Percentiles rank a stretch among this genome's conserved stretches.
These are phyloP conservation scores for Nettapus auritus DNA, from an alignment of 2,113 vertebrate species.

Conservation along the genomic window DNA sequence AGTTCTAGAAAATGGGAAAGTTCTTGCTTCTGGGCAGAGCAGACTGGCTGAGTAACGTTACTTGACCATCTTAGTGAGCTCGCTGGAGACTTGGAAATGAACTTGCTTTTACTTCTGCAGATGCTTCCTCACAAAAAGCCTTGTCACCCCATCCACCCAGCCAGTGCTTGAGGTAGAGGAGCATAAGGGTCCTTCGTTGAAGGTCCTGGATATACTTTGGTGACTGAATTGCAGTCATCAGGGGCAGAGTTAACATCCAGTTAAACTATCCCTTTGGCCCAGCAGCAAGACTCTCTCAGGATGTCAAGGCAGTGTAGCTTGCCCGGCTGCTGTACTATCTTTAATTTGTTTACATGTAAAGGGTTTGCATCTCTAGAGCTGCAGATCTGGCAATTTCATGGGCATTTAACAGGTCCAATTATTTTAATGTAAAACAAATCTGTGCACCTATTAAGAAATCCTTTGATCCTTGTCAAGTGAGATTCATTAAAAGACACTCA, in stretches of 20 bases:
- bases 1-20: background rate
- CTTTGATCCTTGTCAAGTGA: slow-evolving; percentile 31
- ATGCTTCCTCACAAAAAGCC: background rate
- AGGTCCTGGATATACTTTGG: background rate
- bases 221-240: slow-evolving; percentile 26
- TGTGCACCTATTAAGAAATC: background rate
- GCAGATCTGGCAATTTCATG: slow-evolving; percentile 28
- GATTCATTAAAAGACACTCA: background rate
- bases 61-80: background rate
- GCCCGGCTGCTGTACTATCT: background rate
- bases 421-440: slow-evolving; percentile 41
- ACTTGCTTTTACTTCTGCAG: slow-evolving; percentile 6
- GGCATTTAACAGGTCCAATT: slow-evolving; percentile 8
- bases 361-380: slow-evolving; percentile 6
- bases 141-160: background rate
- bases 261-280: slow-evolving; percentile 19
- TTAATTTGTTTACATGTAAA: slow-evolving; percentile 29
- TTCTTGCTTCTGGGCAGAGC: slow-evolving; percentile 4
- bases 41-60: background rate
- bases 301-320: slow-evolving; percentile 27
- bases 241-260: background rate
- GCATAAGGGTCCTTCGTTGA: background rate
- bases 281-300: background rate
- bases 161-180: background rate
- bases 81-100: slow-evolving; percentile 1